Base-by-base conservation (phyloP, 2,113 vertebrate genomes). In the Ptilorrhoa leucosticta region DNA sequence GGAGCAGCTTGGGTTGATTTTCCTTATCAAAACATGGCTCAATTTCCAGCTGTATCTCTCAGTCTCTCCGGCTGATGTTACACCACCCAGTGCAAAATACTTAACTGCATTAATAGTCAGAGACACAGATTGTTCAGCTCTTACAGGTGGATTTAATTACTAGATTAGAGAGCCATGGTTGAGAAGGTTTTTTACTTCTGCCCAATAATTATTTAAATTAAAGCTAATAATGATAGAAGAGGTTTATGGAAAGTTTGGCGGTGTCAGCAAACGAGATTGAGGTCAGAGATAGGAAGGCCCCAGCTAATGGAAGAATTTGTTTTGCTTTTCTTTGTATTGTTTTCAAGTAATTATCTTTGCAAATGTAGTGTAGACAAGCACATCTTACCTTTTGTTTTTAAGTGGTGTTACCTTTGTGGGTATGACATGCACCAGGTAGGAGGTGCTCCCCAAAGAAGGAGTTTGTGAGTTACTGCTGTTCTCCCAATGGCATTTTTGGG, bases 131-230 rank as follows among this genome's bases (percentile, higher is more conserved):
- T 64, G 71, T 86, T 88, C 45, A 69, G 68, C 31, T 83, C 63
- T 63, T 89, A 47, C n/a, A 79, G 82, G 53, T 60, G 70, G 65
- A 65, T 87, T 93, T 93, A 89, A 91, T 93, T 77, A 37, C 33
- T 69, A 89, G 72, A 87, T 89, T 63, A 84, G 44, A 87, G 47
- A 91, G 77, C 78, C 40, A 44, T 47, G 51, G 77, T 40, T 87
- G 48, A 93, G 28, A 53, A 83, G 39, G 31, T 26, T 35, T 73
- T 60, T 91, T 89, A 30, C 57, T 75, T 57, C 58, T 85, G 57
- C 44, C 22, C 21, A 44, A 39, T 69, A 79, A 92, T 83, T 90
- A 79, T 92, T 90, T 88, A 63, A 92, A 85, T 90, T 71, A 79
- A 50, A 78, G 53, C 61, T 90, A 69, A 85, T 79, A 79, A 76